Evolutionary conservation across 2,113 vertebrate genomes (phyloP).

Genomic region (Silurus glanis): DNA sequence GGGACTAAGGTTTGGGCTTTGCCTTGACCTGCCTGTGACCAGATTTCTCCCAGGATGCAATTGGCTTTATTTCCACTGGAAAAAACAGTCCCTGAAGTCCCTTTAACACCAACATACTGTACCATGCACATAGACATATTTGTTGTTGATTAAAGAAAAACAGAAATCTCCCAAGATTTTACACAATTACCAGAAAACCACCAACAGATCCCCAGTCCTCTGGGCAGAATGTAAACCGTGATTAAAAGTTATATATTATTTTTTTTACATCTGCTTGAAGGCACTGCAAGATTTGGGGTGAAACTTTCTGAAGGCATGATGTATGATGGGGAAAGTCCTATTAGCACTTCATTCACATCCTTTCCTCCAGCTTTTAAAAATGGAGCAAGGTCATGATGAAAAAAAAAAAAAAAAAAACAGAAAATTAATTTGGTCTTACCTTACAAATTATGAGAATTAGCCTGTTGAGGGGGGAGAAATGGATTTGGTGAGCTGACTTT

Average conservation of each 20-base stretch:
- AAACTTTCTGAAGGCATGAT: slow-evolving; percentile 51
- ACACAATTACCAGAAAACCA: background rate
- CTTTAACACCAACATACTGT: background rate
- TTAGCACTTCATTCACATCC: slow-evolving; percentile 51
- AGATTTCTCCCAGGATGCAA: background rate
- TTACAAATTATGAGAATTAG: slow-evolving; percentile 70
- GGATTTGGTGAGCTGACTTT: slow-evolving; percentile 59
- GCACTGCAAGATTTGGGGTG: slow-evolving; percentile 34
- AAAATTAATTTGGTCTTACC: slow-evolving; percentile 72
- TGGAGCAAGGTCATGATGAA: slow-evolving; percentile 62
- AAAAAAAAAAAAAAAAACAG: slow-evolving; percentile 49
- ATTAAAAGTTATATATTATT: background rate
- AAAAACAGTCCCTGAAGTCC: background rate
- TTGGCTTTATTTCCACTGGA: background rate
- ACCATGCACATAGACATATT: background rate
- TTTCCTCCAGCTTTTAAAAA: slow-evolving; percentile 52
- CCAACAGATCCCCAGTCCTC: background rate
- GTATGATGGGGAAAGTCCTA: slow-evolving; percentile 46
- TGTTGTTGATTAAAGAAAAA: background rate
- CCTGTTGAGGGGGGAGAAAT: slow-evolving; percentile 65
- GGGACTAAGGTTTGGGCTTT: background rate
- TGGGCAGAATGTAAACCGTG: background rate
- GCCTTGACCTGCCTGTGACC: slow-evolving; percentile 9
- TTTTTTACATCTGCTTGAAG: background rate
- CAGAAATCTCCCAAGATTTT: background rate